Percentiles rank a stretch among this genome's conserved stretches.
Evolutionary conservation across 2,113 vertebrate species (phyloP).

Genomic region (Datnioides undecimradiatus): DNA sequence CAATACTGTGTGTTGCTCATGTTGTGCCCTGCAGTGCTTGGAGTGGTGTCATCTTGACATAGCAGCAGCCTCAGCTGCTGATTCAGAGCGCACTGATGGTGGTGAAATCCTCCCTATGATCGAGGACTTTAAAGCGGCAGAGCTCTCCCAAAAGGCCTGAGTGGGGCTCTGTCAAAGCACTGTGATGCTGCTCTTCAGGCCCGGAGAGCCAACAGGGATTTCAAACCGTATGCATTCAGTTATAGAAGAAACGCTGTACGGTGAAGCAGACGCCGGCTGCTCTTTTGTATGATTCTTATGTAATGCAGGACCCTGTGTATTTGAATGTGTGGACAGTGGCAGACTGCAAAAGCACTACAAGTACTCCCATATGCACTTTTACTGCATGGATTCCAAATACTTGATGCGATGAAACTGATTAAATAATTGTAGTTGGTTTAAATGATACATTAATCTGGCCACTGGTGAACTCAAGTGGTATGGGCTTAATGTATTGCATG

Average conservation of each 20-base stretch:
- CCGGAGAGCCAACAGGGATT: constrained; percentile 34
- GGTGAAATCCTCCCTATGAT: constrained; percentile 68
- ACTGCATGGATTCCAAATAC: background rate
- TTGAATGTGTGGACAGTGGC: background rate
- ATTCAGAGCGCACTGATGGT: constrained; percentile 52
- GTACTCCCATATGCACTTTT: background rate
- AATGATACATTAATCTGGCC: background rate
- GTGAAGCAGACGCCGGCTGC: background rate
- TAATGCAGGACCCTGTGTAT: background rate
- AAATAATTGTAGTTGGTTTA: background rate
- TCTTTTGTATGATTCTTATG: background rate
- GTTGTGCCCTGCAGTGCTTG: constrained; percentile 57
- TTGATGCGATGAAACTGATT: background rate
- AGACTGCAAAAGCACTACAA: background rate
- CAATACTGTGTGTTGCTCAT: constrained; percentile 63
- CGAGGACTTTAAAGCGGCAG: constrained; percentile 57
- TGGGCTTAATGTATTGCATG: background rate
- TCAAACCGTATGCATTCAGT: constrained; percentile 45
- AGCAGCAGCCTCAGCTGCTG: constrained; percentile 36
- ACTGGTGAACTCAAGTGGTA: background rate
- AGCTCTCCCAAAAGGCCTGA: constrained; percentile 59
- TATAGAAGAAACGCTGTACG: constrained; percentile 5
- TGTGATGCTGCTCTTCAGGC: constrained; percentile 44
- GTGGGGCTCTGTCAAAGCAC: constrained; percentile 49
- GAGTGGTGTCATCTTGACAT: constrained; percentile 57